phyloP scores from a whole-genome alignment of 2,888 invertebrate genomes.

The Calameuta idolon region DNA sequence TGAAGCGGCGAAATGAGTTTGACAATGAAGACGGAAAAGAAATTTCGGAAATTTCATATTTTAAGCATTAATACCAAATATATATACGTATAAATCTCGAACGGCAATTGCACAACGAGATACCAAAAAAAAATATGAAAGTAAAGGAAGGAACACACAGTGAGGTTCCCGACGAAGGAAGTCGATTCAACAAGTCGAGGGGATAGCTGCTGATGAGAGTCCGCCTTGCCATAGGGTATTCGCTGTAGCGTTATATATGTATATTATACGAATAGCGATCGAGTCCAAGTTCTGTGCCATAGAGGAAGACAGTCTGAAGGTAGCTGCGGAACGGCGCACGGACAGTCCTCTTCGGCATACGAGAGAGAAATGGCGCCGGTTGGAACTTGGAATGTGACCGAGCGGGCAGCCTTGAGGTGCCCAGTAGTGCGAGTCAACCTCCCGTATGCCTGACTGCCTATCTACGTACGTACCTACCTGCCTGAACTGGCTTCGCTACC shows the following conservation, averaged over 20 bases:
- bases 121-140: neutral
- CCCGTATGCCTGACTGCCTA: conserved; percentile 29
- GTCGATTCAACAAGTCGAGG: conserved; percentile 54
- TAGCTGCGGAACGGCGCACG: conserved; percentile 21
- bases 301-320: neutral
- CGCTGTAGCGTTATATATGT: conserved; percentile 28
- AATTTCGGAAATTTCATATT: neutral
- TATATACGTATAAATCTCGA: neutral
- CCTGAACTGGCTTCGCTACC: neutral
- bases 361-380: conserved; percentile 5
- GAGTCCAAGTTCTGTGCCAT: neutral
- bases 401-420: conserved; percentile 56
- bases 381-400: conserved; percentile 55
- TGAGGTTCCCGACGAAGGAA: neutral
- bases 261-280: conserved; percentile 15
- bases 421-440: conserved; percentile 56
- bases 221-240: conserved; percentile 26
- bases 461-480: neutral
- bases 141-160: neutral
- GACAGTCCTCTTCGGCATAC: neutral
- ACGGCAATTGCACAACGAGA: neutral
- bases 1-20: neutral
- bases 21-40: neutral
- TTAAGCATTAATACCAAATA: no score
- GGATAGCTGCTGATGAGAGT: conserved; percentile 58